Evolutionary conservation across 2,888 invertebrate species (phyloP), one percentile per base, ranked within the genome.

Genomic region (Tachystola acroxantha): DNA sequence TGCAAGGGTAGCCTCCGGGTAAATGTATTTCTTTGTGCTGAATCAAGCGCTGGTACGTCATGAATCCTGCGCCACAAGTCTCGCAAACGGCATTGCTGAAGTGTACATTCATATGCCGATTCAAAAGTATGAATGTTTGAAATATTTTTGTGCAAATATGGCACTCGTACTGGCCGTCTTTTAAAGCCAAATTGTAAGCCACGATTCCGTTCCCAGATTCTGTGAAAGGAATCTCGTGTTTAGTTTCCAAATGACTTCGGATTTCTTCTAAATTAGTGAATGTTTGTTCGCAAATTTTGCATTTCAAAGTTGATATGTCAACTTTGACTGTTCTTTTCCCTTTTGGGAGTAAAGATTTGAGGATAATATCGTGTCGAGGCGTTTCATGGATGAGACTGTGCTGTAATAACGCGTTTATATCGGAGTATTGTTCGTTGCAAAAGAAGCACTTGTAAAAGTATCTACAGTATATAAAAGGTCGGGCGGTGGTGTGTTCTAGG

Each of bases 31-130:
- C 74, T 47, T 74, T 73, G 32, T 81, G 80, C 39, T 77, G 74
- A 34, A 74, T 51, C 7, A 81, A 34, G 0, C 80, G 47, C 33
- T 75, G 75, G 35, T 77, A 65, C 0, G 77, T 74, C 70, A 79
- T 70, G 29, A 81, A 81, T 0, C 74, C 72, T 1, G 74, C 65
- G 0, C 77, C 81, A 22, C 81, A 81, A 0, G 72, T 68, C 11
- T 81, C 79, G 32, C 80, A 82, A 0, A 80, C 71, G 0, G 71
- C 76, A 11, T 79, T 80, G 25, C 65, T 73, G 7, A 78, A 81
- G 55, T 82, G 81, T 0, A 71, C 73, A 24, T 81, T 81, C 77
- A 81, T 78, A 42, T 82, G 82, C 1, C 76, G 51, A 44, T 79
- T 79, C n/a, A 81, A 36, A 0, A 76, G 57, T 7, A 75, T 71